Evolutionary conservation across 2,113 vertebrate genomes (phyloP).

Genomic region (Sebastes fasciatus): DNA sequence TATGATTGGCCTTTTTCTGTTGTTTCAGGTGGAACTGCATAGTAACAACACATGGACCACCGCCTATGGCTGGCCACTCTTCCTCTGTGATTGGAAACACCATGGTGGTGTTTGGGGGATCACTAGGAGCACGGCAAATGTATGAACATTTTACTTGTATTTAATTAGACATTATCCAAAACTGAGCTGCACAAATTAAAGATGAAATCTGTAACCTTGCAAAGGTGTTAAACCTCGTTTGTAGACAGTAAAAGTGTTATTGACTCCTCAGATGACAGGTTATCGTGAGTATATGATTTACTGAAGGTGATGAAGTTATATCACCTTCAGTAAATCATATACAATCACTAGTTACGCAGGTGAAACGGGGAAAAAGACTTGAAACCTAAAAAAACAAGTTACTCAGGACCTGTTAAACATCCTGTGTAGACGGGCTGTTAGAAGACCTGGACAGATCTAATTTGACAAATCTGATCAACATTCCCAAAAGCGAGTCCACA

Average conservation of each 20-base stretch:
- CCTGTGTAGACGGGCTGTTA: background rate
- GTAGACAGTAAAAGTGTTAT: background rate
- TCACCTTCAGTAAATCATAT: background rate
- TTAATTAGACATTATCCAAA: background rate
- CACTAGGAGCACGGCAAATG: conserved; percentile 96
- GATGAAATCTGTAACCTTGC: background rate
- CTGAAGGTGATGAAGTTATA: background rate
- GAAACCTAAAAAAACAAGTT: background rate
- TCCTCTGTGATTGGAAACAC: conserved; percentile 94
- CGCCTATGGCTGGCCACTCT: conserved; percentile 98
- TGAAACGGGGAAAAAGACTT: background rate
- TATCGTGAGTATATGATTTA: conserved; percentile 1
- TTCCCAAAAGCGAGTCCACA: background rate
- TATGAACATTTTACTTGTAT: conserved; percentile 74
- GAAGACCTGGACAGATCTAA: background rate
- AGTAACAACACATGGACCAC: conserved; percentile 96
- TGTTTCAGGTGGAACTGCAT: conserved; percentile 97
- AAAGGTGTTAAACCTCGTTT: background rate
- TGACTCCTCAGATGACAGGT: background rate
- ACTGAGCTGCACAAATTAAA: background rate
- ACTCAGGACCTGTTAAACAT: background rate
- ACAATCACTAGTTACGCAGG: background rate
- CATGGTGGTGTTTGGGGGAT: conserved; percentile 99
- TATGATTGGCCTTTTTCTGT: background rate
- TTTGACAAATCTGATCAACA: background rate